Conservation (phyloP, 2,797 vertebrate genomes). For the Glyptemys insculpta region DNA sequence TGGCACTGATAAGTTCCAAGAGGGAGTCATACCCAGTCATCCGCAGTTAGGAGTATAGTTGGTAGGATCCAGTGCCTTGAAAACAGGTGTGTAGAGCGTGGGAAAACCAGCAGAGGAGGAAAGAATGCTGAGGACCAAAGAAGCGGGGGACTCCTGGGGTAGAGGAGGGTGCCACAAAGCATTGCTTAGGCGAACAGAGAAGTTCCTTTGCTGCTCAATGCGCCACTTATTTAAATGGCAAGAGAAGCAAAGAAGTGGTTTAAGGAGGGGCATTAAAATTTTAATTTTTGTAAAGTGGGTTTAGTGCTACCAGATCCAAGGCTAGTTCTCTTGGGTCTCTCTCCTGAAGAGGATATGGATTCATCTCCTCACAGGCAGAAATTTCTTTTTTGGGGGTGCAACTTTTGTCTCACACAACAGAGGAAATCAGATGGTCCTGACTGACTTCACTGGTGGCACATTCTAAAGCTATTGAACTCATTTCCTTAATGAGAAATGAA, state of each 20-base stretch:
- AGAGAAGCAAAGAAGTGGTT: neutral
- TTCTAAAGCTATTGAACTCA: neutral
- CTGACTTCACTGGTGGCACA: neutral
- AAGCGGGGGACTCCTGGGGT: neutral
- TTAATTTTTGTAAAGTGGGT: neutral
- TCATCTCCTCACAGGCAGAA: neutral
- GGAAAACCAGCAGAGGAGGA: accelerated
- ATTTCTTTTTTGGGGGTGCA: neutral
- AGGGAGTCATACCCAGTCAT: neutral
- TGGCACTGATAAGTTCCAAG: neutral
- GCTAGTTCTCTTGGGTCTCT: accelerated
- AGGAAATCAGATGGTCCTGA: neutral
- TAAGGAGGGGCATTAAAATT: neutral
- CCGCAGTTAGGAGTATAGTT: neutral
- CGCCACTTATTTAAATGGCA: neutral
- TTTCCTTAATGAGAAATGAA: neutral
- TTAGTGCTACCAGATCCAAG: neutral
- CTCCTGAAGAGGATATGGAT: neutral
- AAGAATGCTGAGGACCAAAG: neutral
- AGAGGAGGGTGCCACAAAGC: neutral
- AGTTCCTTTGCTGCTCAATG: accelerated
- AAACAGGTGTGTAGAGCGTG: neutral
- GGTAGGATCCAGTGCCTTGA: accelerated
- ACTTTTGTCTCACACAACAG: neutral
- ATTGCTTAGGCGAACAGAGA: neutral